Evolutionary conservation across 2,113 vertebrate genomes (phyloP).

Genomic region (Poecilia latipinna): DNA sequence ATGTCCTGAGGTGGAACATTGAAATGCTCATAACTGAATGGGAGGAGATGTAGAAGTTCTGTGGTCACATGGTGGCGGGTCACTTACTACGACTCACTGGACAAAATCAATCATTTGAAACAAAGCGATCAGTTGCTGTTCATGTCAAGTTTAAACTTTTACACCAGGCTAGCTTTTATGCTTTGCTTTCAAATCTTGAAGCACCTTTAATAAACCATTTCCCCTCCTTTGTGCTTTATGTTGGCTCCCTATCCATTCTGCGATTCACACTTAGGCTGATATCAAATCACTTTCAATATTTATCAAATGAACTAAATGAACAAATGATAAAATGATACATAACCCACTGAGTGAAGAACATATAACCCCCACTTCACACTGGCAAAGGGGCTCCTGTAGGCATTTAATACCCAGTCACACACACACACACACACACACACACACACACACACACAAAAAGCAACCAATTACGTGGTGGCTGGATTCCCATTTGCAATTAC

Average conservation of each 20-base stretch:
- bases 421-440: neutral
- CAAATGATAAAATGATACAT: neutral
- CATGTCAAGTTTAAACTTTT: too few species aligned
- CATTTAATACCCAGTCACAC: constrained; percentile 1
- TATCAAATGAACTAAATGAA: neutral
- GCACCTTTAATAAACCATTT: neutral
- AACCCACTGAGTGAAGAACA: neutral
- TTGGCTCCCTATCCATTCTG: too few species aligned
- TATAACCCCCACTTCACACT: neutral
- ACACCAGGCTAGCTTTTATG: too few species aligned
- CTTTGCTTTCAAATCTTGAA: too few species aligned
- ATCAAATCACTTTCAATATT: neutral
- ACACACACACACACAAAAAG: constrained; percentile 3
- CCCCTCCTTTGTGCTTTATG: neutral
- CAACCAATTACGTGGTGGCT: constrained; percentile 57
- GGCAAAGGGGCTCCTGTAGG: neutral
- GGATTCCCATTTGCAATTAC: constrained; percentile 72
- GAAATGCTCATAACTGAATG: too few species aligned
- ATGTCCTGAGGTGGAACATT: too few species aligned
- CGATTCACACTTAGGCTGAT: neutral
- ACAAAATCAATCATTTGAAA: too few species aligned
- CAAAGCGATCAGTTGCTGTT: too few species aligned
- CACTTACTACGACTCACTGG: too few species aligned
- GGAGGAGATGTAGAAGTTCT: too few species aligned
- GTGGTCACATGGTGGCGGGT: too few species aligned